Percentiles rank a stretch among this genome's conserved stretches.
Evolutionary conservation across 2,888 invertebrate species (phyloP).

Genomic region (Selenia dentaria): DNA sequence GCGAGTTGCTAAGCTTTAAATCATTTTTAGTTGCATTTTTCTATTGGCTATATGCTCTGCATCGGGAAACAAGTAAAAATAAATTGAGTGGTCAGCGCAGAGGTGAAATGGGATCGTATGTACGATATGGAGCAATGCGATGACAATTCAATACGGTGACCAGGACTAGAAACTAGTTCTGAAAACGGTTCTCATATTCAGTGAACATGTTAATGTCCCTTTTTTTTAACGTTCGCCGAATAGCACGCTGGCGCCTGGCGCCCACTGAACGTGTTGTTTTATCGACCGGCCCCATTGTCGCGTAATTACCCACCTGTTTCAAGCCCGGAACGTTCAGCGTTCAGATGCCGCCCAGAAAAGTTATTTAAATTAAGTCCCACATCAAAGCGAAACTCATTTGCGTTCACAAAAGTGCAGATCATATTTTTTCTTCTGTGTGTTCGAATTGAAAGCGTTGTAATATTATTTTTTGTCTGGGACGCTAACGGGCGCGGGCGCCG

Average conservation of each 20-base stretch:
- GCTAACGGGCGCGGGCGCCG: constrained; percentile 52
- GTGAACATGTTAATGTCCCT: constrained; percentile 25
- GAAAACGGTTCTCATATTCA: constrained; percentile 19
- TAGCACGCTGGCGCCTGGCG: constrained; percentile 10
- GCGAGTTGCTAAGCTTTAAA: constrained; percentile 39
- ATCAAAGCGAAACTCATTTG: constrained; percentile 79
- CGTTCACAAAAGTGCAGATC: constrained; percentile 79
- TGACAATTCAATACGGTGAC: constrained; percentile 38
- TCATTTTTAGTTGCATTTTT: constrained; percentile 40
- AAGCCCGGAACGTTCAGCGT: constrained; percentile 37
- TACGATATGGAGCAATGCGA: constrained; percentile 36
- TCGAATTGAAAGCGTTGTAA: constrained; percentile 79
- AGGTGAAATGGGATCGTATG: constrained; percentile 40
- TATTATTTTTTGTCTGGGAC: constrained; percentile 74
- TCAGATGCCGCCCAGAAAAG: constrained; percentile 39
- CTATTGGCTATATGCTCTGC: constrained; percentile 29
- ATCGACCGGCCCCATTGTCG: constrained; percentile 43
- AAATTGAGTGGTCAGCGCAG: constrained; percentile 37
- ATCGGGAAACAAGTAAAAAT: constrained; percentile 35
- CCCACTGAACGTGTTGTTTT: constrained; percentile 29
- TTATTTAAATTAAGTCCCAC: constrained; percentile 72
- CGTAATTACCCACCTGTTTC: constrained; percentile 47
- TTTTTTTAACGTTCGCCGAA: constrained; percentile 17
- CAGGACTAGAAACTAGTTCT: constrained; percentile 21
- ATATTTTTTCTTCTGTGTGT: constrained; percentile 75